Evolutionary conservation across 2,888 invertebrate species (phyloP).

Genomic region (Nebria brevicollis): DNA sequence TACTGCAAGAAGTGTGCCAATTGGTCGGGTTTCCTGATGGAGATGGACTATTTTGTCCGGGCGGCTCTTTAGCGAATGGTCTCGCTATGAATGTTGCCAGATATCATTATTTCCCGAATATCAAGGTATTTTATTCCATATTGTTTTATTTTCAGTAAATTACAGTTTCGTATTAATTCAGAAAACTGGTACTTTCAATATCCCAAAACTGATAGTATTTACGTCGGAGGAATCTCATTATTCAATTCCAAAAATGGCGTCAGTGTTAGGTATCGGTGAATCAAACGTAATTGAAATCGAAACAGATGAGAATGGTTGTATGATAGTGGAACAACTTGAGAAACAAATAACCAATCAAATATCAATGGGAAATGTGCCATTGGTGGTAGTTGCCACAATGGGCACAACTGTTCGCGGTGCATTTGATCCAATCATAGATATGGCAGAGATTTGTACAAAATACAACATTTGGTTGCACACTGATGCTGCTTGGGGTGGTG

Average conservation of each 20-base stretch:
- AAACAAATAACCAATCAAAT: constrained; percentile 58
- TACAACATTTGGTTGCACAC: constrained; percentile 69
- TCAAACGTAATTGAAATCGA: constrained; percentile 66
- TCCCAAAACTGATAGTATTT: constrained; percentile 64
- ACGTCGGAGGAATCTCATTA: constrained; percentile 72
- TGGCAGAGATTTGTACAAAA: constrained; percentile 65
- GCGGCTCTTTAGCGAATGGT: constrained; percentile 70
- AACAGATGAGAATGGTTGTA: constrained; percentile 62
- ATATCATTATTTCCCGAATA: constrained; percentile 62
- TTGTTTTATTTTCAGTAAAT: background rate
- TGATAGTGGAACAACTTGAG: constrained; percentile 59
- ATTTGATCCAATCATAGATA: constrained; percentile 67
- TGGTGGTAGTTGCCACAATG: constrained; percentile 64
- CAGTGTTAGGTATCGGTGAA: constrained; percentile 69
- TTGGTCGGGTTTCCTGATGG: constrained; percentile 63
- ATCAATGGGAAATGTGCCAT: constrained; percentile 59
- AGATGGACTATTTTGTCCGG: constrained; percentile 68
- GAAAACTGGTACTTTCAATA: constrained; percentile 60
- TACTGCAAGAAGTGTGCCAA: constrained; percentile 63
- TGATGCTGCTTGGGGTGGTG: constrained; percentile 72
- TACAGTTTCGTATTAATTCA: constrained; percentile 50
- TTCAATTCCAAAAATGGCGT: constrained; percentile 69
- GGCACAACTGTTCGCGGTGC: constrained; percentile 70
- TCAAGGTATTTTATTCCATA: constrained; percentile 58
- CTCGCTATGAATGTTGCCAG: constrained; percentile 67